A percentile compares a stretch with the other conserved stretches of the same genome.
These are phyloP conservation scores for Microplitis manilae DNA, from an alignment of 2,888 invertebrate species.

Conservation along the genomic window DNA sequence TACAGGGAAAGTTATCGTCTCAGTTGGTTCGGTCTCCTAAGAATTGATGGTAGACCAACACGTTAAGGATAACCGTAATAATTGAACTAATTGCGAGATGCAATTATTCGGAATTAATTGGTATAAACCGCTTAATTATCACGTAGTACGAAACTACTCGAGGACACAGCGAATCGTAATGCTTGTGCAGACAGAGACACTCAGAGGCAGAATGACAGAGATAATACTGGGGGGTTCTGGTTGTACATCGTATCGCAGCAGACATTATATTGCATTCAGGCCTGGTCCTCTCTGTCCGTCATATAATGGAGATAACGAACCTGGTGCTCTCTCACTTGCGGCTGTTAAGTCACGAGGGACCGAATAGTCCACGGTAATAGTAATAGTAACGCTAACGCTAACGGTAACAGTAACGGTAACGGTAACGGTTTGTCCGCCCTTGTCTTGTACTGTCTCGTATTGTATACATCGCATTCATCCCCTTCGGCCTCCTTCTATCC, in stretches of 20 bases:
- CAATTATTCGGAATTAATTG: constrained; percentile 63
- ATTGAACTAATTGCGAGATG: constrained; percentile 58
- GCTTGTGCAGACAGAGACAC: not conserved
- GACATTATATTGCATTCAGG: not conserved
- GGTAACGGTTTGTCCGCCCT: not conserved
- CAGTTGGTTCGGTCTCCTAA: constrained; percentile 7
- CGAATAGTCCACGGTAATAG: not conserved
- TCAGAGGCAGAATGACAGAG: not conserved
- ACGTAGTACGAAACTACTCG: not conserved
- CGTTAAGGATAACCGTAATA: constrained; percentile 47
- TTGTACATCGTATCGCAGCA: not conserved
- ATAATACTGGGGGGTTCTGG: not conserved
- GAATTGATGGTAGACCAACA: constrained; percentile 22
- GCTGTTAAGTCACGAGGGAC: not conserved
- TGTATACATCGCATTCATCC: constrained; percentile 1
- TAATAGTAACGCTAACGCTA: too few relatives aligned
- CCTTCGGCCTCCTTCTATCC: not conserved
- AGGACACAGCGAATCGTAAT: not conserved
- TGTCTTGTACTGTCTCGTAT: constrained; percentile 1
- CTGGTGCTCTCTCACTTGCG: not conserved
- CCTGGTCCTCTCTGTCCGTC: not conserved
- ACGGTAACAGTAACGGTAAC: too few relatives aligned
- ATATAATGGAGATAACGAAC: not conserved
- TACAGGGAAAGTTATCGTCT: not conserved
- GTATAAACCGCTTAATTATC: constrained; percentile 62